phyloP scores from a whole-genome alignment of 1,140 invertebrate species.

The Heliconius eleuchia region DNA sequence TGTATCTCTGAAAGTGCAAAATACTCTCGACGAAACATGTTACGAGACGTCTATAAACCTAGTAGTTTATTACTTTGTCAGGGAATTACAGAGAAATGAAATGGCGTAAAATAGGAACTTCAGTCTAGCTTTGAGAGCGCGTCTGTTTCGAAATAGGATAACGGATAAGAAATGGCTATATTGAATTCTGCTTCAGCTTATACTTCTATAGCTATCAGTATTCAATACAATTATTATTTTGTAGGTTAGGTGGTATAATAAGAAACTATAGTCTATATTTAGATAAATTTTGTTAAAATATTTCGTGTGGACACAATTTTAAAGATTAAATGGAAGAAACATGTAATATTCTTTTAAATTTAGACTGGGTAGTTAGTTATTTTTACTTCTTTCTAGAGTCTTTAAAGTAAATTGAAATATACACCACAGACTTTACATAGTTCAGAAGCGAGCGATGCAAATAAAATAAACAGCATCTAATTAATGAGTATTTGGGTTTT shows the following conservation, averaged over 20 bases:
- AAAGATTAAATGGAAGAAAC: too few species aligned
- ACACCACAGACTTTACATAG: neutral
- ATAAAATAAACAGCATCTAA: neutral
- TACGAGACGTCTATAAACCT: slow-evolving; percentile 49
- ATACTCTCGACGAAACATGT: slow-evolving; percentile 41
- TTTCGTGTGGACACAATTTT: neutral
- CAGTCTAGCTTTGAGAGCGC: slow-evolving; percentile 10
- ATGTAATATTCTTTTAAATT: too few species aligned
- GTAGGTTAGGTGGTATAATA: neutral
- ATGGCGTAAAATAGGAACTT: slow-evolving; percentile 28
- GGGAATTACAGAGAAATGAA: slow-evolving; percentile 35
- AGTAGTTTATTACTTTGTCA: slow-evolving; percentile 54
- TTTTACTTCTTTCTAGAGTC: too few species aligned
- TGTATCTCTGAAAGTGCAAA: slow-evolving; percentile 33
- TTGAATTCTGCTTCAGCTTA: neutral
- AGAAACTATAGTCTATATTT: neutral
- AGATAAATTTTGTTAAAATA: neutral
- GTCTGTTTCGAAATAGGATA: slow-evolving; percentile 4
- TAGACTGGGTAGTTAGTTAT: too few species aligned
- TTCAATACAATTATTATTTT: neutral
- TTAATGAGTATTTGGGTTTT: too few species aligned
- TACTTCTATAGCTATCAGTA: neutral
- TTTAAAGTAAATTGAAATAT: neutral
- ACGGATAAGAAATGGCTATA: neutral
- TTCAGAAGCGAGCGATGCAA: neutral